Percentiles rank a stretch among this genome's conserved stretches.
phyloP scores from a whole-genome alignment of 2,113 vertebrate species.

The Phalacrocorax brasilianus region DNA sequence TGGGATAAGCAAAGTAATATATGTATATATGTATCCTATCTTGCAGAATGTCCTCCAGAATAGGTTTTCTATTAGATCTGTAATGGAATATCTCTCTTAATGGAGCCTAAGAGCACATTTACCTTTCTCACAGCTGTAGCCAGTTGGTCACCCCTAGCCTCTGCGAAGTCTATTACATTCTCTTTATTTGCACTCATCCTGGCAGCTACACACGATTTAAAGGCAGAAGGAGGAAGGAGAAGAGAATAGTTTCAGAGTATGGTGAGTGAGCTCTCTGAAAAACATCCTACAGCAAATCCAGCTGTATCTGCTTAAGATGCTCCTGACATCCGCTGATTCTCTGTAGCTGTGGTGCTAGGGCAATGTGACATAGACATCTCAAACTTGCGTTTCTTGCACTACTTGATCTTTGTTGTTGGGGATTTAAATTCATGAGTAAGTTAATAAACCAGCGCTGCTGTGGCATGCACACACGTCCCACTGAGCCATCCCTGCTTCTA shows the following conservation, averaged over 20 bases:
- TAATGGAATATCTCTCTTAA: background rate
- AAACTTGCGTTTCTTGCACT: background rate
- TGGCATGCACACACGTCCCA: rapidly evolving
- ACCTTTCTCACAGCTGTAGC: background rate
- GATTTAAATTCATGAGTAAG: background rate
- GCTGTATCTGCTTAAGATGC: background rate
- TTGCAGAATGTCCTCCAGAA: background rate
- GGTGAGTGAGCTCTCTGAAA: background rate
- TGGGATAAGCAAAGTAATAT: background rate
- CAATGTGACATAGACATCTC: background rate
- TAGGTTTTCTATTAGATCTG: background rate
- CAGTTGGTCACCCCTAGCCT: background rate
- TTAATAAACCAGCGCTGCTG: background rate
- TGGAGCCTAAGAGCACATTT: background rate
- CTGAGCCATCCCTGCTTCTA: background rate
- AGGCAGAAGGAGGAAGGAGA: background rate
- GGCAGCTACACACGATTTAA: background rate
- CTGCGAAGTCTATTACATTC: background rate
- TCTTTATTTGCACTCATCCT: background rate
- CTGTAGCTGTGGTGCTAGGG: background rate
- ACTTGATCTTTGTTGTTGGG: background rate
- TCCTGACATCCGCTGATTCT: background rate
- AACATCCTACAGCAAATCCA: background rate
- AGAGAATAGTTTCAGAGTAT: background rate
- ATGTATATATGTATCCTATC: background rate